Conservation (phyloP, 2,113 vertebrate genomes). For the Gallinago paraguaiae region DNA sequence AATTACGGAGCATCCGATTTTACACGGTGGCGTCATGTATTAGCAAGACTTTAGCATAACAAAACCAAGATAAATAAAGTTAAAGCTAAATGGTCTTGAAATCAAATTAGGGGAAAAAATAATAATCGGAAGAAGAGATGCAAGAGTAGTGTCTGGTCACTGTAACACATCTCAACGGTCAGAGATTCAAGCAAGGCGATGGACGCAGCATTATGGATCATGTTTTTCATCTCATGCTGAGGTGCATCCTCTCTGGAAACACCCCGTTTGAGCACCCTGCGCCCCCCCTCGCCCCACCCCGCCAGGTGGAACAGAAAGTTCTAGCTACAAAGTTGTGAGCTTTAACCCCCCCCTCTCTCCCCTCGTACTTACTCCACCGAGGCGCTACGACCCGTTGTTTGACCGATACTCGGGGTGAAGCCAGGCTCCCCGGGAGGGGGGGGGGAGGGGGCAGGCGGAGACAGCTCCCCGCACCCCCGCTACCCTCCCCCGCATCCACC, state of each 20-base stretch:
- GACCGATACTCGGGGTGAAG: rapidly evolving
- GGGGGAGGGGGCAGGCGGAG: neutral
- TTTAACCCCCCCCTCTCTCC: neutral
- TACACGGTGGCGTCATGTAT: neutral
- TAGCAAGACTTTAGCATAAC: neutral
- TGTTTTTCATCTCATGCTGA: neutral
- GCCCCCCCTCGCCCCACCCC: neutral
- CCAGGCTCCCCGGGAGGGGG: neutral
- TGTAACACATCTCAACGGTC: neutral
- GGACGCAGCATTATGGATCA: neutral
- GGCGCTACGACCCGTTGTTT: neutral
- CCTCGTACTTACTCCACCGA: rapidly evolving
- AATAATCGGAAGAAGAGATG: neutral
- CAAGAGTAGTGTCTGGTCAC: neutral
- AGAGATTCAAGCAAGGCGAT: neutral
- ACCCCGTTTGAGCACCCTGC: neutral
- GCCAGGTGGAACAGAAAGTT: neutral
- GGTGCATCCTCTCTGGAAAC: neutral
- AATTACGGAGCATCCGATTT: neutral
- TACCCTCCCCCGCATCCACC: neutral
- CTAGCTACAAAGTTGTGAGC: neutral
- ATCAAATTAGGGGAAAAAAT: neutral
- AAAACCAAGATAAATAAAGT: neutral
- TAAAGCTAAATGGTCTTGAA: neutral
- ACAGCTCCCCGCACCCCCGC: neutral